Evolutionary conservation across 2,888 invertebrate genomes (phyloP).

Genomic region (Eupithecia vulgata): DNA sequence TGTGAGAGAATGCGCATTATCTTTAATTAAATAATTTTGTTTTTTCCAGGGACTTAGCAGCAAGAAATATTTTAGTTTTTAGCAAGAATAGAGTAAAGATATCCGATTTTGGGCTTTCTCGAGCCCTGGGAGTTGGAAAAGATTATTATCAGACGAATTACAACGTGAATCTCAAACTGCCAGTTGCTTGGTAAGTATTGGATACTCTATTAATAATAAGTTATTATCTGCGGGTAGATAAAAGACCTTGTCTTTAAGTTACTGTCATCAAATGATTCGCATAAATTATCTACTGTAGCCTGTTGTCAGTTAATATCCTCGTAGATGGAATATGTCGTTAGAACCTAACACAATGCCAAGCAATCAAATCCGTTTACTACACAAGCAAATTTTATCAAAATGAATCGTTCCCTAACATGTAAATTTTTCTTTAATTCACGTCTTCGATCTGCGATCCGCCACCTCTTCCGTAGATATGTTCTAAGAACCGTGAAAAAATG

Average conservation of each 20-base stretch:
- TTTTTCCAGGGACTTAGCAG: conserved; percentile 94
- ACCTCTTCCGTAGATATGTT: too few relatives aligned
- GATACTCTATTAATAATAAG: background rate
- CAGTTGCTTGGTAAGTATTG: conserved; percentile 94
- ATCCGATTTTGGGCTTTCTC: conserved; percentile 97
- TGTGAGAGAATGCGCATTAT: background rate
- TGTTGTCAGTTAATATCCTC: background rate
- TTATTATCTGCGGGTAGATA: background rate
- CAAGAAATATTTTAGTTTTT: conserved; percentile 98
- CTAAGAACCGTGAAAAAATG: too few relatives aligned
- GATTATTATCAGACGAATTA: conserved; percentile 99
- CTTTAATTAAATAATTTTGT: background rate
- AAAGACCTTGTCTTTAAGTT: background rate
- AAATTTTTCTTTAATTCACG: too few relatives aligned
- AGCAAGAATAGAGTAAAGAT: conserved; percentile 98
- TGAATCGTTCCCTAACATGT: too few relatives aligned
- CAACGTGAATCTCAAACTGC: conserved; percentile 97
- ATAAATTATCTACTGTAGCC: background rate
- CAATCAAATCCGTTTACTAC: too few relatives aligned
- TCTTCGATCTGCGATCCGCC: too few relatives aligned
- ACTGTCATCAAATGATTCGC: background rate
- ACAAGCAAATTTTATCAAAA: too few relatives aligned
- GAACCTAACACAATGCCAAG: background rate
- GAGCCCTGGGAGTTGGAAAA: conserved; percentile 98
- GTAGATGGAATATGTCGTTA: background rate